Percentiles rank a stretch among this genome's conserved stretches.
Conservation (phyloP, 2,113 vertebrate genomes). For the Cairina moschata region DNA sequence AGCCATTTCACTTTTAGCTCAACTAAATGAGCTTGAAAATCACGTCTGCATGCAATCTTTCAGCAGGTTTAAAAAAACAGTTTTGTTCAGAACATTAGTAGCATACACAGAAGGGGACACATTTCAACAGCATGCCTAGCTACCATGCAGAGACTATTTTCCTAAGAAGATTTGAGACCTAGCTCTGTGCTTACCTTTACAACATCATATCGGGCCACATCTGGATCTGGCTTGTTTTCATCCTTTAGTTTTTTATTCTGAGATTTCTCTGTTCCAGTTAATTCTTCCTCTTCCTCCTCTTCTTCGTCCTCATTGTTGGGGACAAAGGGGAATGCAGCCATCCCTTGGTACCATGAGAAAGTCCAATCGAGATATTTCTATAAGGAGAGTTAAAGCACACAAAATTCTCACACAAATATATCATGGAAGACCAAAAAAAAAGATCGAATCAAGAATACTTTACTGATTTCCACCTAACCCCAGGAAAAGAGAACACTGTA, state of each 20-base stretch:
- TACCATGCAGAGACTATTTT: background rate
- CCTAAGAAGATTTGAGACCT: background rate
- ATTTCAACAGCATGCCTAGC: background rate
- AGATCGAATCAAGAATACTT: background rate
- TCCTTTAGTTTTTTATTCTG: constrained; percentile 76
- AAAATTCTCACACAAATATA: background rate
- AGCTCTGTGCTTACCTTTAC: constrained; percentile 82
- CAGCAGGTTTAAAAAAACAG: background rate
- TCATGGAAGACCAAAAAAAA: background rate
- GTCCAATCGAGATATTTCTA: constrained; percentile 89
- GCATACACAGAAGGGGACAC: background rate
- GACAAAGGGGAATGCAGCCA: constrained; percentile 84
- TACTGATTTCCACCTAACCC: background rate
- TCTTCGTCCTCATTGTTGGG: constrained; percentile 84
- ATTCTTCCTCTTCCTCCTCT: constrained; percentile 76
- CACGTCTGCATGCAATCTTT: background rate
- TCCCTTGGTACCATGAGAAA: constrained; percentile 91
- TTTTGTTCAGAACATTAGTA: background rate
- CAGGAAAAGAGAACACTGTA: background rate
- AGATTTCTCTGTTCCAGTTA: constrained; percentile 70
- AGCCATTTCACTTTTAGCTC: background rate
- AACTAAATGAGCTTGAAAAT: background rate
- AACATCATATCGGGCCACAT: constrained; percentile 86
- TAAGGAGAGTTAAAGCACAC: background rate
- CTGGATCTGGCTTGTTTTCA: constrained; percentile 83